Evolutionary conservation across 2,888 invertebrate species (phyloP).

Genomic region (Amphipyra berbera): DNA sequence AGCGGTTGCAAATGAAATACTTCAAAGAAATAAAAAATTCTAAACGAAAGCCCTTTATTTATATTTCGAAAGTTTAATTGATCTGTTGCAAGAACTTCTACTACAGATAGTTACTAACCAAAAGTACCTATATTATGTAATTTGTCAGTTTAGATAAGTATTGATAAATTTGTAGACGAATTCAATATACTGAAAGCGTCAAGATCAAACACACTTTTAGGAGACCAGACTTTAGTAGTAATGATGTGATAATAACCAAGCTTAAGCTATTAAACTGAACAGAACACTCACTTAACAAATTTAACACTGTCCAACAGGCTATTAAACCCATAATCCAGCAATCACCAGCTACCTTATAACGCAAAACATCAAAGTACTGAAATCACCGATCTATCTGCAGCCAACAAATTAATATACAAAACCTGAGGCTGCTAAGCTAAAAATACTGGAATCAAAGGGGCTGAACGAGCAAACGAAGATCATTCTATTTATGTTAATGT

Average conservation of each 20-base stretch:
- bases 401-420: conserved; percentile 88
- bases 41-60: conserved; percentile 14
- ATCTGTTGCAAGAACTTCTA: neutral
- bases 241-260: conserved; percentile 52
- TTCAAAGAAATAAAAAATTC: conserved; percentile 23
- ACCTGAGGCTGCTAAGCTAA: conserved; percentile 83
- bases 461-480: conserved; percentile 83
- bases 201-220: conserved; percentile 26
- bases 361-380: conserved; percentile 87
- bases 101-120: neutral
- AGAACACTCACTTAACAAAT: conserved; percentile 66
- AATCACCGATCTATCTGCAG: conserved; percentile 76
- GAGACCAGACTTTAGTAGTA: conserved; percentile 7
- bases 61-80: conserved; percentile 1
- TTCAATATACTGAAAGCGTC: neutral
- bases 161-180: neutral
- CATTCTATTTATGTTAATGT: conserved; percentile 90
- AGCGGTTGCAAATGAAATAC: conserved; percentile 11
- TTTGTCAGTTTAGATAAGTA: neutral
- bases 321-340: conserved; percentile 79
- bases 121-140: neutral
- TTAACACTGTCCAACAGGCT: conserved; percentile 71
- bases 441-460: conserved; percentile 89
- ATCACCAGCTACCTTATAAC: conserved; percentile 84
- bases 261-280: conserved; percentile 56